Base-by-base conservation (phyloP, 2,888 invertebrate species). In the Uropetala carovei region DNA sequence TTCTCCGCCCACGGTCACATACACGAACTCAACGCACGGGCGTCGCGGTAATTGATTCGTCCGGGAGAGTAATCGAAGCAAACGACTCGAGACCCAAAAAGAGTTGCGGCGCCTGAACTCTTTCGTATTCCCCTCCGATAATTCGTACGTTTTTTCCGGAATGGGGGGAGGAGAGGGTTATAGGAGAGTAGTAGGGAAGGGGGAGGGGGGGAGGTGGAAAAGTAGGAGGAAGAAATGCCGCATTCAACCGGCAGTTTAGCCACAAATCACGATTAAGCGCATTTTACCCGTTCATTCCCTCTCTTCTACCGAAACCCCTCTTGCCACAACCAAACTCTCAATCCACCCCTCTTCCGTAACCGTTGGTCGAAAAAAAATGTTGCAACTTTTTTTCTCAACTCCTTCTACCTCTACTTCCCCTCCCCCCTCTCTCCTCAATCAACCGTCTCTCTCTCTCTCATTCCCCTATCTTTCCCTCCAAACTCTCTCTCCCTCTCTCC, bases 201-300 rank as follows among this genome's bases (percentile, higher is more conserved):
- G 4, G 22, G 27, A 75, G 27, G 10, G 11, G 75, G 10, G 75
- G 75, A 5, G 75, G 75, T 27, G 11, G 27, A 68, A 9, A 0
- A 64, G 64, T 10, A 18, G 75, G 22, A 75, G 18, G 27, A 75
- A 75, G 22, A 8, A 75, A 75, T 22, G 22, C 22, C n/a, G 22
- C 22, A 68, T 68, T 8, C 22, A 13, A 75, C 13, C 8, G 75
- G 27, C 75, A 27, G 22, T 27, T 27, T 14, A 27, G 0, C 75
- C 75, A 75, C 75, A 75, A 75, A 75, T 75, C 75, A 75, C 75
- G 22, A 75, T 75, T 75, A 75, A 22, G 75, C 75, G 75, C 75
- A 75, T 75, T 75, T 75, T 27, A 43, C 75, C 75, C 75, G 27
- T 75, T 75, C 75, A 75, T 75, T 75, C 75, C 75, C 22, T 14